Evolutionary conservation across 2,113 vertebrate genomes (phyloP).

Genomic region (Sylvilagus bachmani): DNA sequence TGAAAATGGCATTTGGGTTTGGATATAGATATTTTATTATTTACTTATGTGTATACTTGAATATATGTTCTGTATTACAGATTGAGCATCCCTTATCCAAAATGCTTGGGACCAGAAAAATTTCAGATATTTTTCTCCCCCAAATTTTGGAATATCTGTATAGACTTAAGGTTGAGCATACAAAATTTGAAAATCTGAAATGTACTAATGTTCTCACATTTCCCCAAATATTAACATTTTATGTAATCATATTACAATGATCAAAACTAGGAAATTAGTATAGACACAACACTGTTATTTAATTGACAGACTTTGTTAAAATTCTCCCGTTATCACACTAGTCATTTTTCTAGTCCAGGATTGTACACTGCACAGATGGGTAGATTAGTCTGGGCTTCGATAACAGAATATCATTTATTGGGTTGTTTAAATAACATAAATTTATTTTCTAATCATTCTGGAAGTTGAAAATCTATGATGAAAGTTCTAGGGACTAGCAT

Average conservation of each 20-base stretch:
- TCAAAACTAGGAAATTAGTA: neutral
- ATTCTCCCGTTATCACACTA: neutral
- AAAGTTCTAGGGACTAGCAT: too few relatives aligned
- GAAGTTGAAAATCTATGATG: neutral
- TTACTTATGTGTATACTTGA: neutral
- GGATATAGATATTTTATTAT: neutral
- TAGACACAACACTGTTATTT: neutral
- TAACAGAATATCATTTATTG: neutral
- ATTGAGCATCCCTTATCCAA: too few relatives aligned
- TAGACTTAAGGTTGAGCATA: too few relatives aligned
- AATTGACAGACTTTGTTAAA: neutral
- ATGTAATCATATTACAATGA: neutral
- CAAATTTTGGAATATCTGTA: too few relatives aligned
- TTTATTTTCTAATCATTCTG: neutral
- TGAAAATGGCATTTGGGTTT: neutral
- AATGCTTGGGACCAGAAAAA: too few relatives aligned
- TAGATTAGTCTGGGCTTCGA: neutral
- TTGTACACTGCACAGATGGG: neutral
- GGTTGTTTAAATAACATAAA: neutral
- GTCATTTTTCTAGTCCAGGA: neutral
- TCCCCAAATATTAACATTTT: neutral
- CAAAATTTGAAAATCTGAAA: neutral
- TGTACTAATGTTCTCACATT: neutral
- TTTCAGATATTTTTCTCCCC: too few relatives aligned
- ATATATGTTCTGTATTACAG: neutral